Percentiles rank a stretch among this genome's conserved stretches.
These are phyloP conservation scores for Cyphomyrus plagiostoma DNA, from an alignment of 2,113 vertebrate species.

Conservation along the genomic window DNA sequence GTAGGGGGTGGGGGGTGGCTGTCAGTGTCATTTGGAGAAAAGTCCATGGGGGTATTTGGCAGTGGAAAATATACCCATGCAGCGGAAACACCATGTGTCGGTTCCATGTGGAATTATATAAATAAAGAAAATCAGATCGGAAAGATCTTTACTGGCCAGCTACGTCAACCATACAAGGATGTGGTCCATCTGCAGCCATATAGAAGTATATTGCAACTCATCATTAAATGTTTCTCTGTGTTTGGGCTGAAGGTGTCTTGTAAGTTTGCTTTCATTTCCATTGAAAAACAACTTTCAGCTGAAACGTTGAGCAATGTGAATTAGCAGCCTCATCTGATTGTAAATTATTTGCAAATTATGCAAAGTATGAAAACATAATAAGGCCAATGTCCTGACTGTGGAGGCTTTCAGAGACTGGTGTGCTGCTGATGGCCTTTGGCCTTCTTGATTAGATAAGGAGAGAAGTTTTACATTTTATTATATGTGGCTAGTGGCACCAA, in stretches of 20 bases:
- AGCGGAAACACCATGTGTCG: background rate
- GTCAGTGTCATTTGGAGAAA: background rate
- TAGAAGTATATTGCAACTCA: background rate
- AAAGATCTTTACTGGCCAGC: background rate
- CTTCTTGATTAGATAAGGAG: background rate
- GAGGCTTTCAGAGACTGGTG: background rate
- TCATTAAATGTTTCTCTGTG: background rate
- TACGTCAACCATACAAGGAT: background rate
- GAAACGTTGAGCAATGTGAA: background rate
- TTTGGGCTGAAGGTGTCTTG: background rate
- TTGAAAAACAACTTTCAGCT: background rate
- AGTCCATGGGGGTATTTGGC: background rate
- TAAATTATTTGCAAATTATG: background rate
- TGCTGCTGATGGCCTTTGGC: background rate
- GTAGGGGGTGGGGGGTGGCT: background rate
- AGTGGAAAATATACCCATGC: background rate
- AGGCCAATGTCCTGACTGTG: background rate
- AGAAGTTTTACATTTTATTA: background rate
- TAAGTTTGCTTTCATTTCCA: background rate
- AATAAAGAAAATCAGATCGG: background rate
- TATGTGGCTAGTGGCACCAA: background rate
- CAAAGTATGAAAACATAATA: background rate
- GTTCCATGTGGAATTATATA: background rate
- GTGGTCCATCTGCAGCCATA: background rate
- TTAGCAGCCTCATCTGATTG: background rate